A percentile compares a stretch with the other conserved stretches of the same genome.
Evolutionary conservation across 2,797 vertebrate species (phyloP).

Genomic region (Mareca penelope): DNA sequence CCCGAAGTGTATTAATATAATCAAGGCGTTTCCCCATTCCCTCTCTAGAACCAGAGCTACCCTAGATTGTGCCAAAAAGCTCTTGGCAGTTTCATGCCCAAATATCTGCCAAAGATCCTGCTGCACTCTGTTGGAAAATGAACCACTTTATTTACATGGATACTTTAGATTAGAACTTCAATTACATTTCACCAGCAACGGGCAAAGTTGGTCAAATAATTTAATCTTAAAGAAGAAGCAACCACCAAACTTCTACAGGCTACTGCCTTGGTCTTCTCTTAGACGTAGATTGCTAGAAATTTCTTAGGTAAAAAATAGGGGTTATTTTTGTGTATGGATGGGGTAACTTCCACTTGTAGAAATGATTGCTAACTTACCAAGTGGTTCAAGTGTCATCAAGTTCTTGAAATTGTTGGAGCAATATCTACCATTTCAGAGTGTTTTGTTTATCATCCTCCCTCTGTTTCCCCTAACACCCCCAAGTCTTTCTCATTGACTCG

Average conservation of each 20-base stretch:
- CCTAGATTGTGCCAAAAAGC: neutral
- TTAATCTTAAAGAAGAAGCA: neutral
- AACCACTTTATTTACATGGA: neutral
- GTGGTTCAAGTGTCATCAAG: neutral
- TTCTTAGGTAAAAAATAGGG: neutral
- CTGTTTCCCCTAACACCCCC: neutral
- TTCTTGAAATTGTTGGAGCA: neutral
- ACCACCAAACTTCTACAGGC: neutral
- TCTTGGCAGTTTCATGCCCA: slow-evolving; percentile 12
- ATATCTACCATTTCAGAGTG: neutral
- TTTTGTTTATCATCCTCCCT: fast-evolving
- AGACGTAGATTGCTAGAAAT: neutral
- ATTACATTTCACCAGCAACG: slow-evolving; percentile 19
- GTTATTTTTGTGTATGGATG: neutral
- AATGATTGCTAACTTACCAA: fast-evolving
- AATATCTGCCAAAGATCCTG: neutral
- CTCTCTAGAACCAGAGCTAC: slow-evolving; percentile 22
- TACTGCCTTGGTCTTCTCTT: neutral
- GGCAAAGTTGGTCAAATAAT: neutral
- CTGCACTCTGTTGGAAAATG: neutral
- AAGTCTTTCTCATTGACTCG: fast-evolving
- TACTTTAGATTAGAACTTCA: neutral
- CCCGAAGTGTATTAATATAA: neutral
- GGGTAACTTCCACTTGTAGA: neutral
- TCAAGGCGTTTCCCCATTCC: slow-evolving; percentile 27